Evolutionary conservation across 2,888 invertebrate species (phyloP), one percentile per base, ranked within the genome.

Genomic region (Ptychoptera albimana): DNA sequence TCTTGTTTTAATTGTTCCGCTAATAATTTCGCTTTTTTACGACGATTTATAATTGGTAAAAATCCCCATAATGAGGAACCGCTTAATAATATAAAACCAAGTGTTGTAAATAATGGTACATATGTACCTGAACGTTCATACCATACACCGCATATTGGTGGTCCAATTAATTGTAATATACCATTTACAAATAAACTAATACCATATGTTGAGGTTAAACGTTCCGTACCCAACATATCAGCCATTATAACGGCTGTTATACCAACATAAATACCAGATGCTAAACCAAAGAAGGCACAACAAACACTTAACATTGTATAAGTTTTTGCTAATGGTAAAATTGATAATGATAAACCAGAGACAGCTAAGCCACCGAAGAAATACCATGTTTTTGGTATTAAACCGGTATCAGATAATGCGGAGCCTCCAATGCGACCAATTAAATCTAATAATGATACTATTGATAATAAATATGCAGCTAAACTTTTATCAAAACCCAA

Each of bases 201-300:
- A 1, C 88, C 88, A 54, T 87, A 88, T 0, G 86, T 84, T 0
- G 86, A 84, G 56, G 86, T 84, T 0, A 88, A 61, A n/a, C 83
- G 71, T 51, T 88, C 86, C 0, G 82, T 79, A 0, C 88, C 88
- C 7, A 88, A 58, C 78, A 87, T 79, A 57, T 88, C 87, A 0
- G 86, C 84, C 83, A 88, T 85, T 4, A 87, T 84, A 35, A 88
- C 77, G 1, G 88, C 86, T 1, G 86, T 86, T 11, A 88, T 79
- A 4, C 88, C 88, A 0, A 86, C 84, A 59, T 87, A 88, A 2
- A 82, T 74, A 9, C 88, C 88, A 0, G 87, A 86, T 2, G 86
- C 81, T 12, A 88, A 64, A 2, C 88, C 88, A 55, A 87, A 88
- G 1, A 82, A 56, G 0, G 79, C 76, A 60, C 86, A 87, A 57